These are phyloP conservation scores for Aspidapion aeneum DNA, from an alignment of 2,888 invertebrate genomes.

Conservation along the genomic window DNA sequence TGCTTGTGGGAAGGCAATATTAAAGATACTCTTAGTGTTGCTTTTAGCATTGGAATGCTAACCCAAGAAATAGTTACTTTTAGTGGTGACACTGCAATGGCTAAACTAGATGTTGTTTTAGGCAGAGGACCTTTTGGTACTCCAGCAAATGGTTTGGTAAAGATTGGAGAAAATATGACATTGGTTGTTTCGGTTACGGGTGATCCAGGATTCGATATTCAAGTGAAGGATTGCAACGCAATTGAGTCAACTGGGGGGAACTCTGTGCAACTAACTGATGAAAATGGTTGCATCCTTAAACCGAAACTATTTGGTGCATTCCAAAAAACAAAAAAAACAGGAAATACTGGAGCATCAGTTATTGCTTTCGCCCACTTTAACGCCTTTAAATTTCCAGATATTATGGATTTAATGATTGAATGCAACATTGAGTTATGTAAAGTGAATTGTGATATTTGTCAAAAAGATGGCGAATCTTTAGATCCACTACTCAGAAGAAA, in stretches of 20 bases:
- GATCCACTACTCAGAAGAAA: slow-evolving; percentile 50
- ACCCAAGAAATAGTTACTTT: slow-evolving; percentile 79
- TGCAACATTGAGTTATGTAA: slow-evolving; percentile 82
- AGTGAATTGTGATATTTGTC: slow-evolving; percentile 72
- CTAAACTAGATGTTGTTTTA: slow-evolving; percentile 70
- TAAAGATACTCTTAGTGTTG: slow-evolving; percentile 70
- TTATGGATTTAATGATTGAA: slow-evolving; percentile 78
- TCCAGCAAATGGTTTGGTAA: slow-evolving; percentile 71
- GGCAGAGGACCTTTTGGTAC: slow-evolving; percentile 76
- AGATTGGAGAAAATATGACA: slow-evolving; percentile 80
- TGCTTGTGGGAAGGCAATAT: slow-evolving; percentile 81
- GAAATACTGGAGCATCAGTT: slow-evolving; percentile 68
- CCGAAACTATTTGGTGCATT: slow-evolving; percentile 78
- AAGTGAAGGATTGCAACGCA: slow-evolving; percentile 73
- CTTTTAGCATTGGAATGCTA: slow-evolving; percentile 74
- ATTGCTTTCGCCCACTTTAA: slow-evolving; percentile 77
- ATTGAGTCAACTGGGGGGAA: slow-evolving; percentile 66
- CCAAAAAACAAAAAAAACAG: slow-evolving; percentile 74
- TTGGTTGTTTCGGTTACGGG: slow-evolving; percentile 76
- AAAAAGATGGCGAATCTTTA: slow-evolving; percentile 59
- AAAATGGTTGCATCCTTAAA: slow-evolving; percentile 72
- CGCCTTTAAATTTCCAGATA: slow-evolving; percentile 81
- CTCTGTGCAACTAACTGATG: slow-evolving; percentile 67
- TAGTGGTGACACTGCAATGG: slow-evolving; percentile 80
- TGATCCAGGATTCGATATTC: slow-evolving; percentile 74